Percentiles rank a stretch among this genome's conserved stretches.
Conservation (phyloP, 2,113 vertebrate genomes). For the Crotalus helleri region DNA sequence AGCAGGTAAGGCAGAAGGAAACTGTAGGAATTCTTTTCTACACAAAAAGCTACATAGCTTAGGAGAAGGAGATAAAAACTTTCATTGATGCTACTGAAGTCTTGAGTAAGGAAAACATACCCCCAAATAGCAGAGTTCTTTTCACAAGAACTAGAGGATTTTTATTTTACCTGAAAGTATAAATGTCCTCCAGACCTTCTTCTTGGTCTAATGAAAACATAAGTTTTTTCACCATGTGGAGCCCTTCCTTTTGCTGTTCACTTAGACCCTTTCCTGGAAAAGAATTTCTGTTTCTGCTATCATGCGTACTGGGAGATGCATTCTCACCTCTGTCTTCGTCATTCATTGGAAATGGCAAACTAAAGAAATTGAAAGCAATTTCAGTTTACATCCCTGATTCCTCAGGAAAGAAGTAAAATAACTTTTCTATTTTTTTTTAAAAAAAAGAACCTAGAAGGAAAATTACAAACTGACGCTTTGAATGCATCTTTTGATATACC, state of each 20-base stretch:
- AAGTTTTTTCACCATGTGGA: slow-evolving; percentile 79
- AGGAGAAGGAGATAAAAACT: background rate
- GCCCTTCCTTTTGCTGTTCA: slow-evolving; percentile 76
- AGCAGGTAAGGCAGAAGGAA: background rate
- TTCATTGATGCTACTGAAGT: background rate
- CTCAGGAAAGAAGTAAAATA: background rate
- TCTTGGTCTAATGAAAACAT: slow-evolving; percentile 83
- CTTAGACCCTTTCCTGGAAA: slow-evolving; percentile 76
- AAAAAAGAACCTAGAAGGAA: background rate
- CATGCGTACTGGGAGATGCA: slow-evolving; percentile 32
- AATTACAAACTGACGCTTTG: background rate
- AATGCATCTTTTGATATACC: background rate
- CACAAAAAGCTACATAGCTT: background rate
- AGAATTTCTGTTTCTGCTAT: slow-evolving; percentile 4
- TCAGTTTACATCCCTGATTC: slow-evolving; percentile 18
- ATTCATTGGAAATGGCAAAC: slow-evolving; percentile 83
- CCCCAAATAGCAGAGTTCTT: background rate
- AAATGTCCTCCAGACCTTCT: slow-evolving; percentile 84
- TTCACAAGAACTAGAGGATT: background rate
- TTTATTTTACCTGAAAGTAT: slow-evolving; percentile 83
- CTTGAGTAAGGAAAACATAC: background rate
- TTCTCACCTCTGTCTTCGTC: slow-evolving; percentile 48
- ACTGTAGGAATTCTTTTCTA: background rate
- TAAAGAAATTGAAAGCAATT: slow-evolving; percentile 52
- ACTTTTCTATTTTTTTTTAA: background rate